Evolutionary conservation across 2,888 invertebrate species (phyloP), one percentile per base, ranked within the genome.

Genomic region (Pyrocoelia pectoralis): DNA sequence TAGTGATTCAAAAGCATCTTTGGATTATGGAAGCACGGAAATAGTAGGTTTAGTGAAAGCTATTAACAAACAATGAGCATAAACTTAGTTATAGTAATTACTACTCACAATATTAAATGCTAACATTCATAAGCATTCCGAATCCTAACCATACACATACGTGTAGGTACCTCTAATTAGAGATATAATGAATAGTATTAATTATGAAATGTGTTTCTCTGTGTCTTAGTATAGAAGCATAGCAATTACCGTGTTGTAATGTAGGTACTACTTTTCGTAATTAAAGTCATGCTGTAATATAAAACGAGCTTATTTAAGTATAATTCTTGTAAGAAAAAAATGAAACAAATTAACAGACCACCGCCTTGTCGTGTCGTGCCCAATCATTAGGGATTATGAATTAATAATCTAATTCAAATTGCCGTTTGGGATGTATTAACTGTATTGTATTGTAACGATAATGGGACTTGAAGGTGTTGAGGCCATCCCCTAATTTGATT

Each of bases 181-280:
- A 65, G 65, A 59, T 59, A 58, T 69, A 68, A 69, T 68, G 68
- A 69, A 69, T 64, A 64, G 57, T 63, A 66, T 69, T 69, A 69
- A 69, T 68, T 61, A 63, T 61, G 64, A 53, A 61, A 57, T 63
- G 54, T 54, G 63, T 54, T 63, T 54, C 49, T 58, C 52, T 51
- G 43, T 56, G 50, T 58, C 63, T 63, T 63, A 58, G 63, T 50
- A 17, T 54, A 17, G 49, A 57, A 56, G 56, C 43, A 40, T 49
- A 40, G 40, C 55, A 40, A 53, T 60, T 53, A 60, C 53, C 52
- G 59, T 55, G 49, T 8, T 41, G 40, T 49, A 60, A 54, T 49
- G 38, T 49, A 50, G 46, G 38, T 53, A 55, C n/a, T n/a, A n/a
- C 54, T 17, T 46, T 4, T 46, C 17, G 17, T 46, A 46, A 46